Conservation (phyloP, 1,140 invertebrate species). For the Drosophila serrata region DNA sequence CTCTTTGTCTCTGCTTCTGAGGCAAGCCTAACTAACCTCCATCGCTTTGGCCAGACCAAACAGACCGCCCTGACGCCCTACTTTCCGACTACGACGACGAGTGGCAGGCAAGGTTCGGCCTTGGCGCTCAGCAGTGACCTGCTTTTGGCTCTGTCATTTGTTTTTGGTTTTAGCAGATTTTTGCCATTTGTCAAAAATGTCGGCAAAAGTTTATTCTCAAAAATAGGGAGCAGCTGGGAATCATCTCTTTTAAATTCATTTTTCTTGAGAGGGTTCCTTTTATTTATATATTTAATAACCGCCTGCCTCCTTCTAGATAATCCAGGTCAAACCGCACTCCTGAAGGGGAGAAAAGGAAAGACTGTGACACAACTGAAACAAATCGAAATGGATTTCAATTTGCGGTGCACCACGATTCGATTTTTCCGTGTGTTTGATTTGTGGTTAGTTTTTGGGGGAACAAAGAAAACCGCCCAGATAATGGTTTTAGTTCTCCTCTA, state of each 20-base stretch:
- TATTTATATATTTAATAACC: constrained; percentile 5
- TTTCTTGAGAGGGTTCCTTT: background rate
- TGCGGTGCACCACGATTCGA: constrained; percentile 24
- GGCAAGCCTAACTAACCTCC: constrained; percentile 35
- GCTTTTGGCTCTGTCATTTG: constrained; percentile 51
- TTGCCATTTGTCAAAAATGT: constrained; percentile 12
- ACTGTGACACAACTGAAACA: constrained; percentile 8
- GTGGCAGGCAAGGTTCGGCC: constrained; percentile 75
- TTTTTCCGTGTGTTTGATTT: constrained; percentile 35
- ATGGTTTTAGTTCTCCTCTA: constrained; percentile 2
- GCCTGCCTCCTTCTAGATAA: background rate
- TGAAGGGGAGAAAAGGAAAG: background rate
- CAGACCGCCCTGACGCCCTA: constrained; percentile 74
- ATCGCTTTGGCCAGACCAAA: constrained; percentile 45
- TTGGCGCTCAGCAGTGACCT: constrained; percentile 82
- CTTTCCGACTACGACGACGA: constrained; percentile 42
- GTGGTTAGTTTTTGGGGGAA: constrained; percentile 15
- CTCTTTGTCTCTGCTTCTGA: constrained; percentile 14
- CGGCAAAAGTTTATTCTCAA: background rate
- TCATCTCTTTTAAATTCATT: background rate
- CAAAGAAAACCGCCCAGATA: constrained; percentile 22
- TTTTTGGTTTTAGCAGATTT: constrained; percentile 7
- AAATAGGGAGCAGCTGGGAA: background rate
- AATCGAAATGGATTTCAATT: constrained; percentile 34
- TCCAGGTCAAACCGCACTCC: constrained; percentile 20